These are phyloP conservation scores for Timema cristinae DNA, from an alignment of 2,888 invertebrate genomes.

Conservation along the genomic window DNA sequence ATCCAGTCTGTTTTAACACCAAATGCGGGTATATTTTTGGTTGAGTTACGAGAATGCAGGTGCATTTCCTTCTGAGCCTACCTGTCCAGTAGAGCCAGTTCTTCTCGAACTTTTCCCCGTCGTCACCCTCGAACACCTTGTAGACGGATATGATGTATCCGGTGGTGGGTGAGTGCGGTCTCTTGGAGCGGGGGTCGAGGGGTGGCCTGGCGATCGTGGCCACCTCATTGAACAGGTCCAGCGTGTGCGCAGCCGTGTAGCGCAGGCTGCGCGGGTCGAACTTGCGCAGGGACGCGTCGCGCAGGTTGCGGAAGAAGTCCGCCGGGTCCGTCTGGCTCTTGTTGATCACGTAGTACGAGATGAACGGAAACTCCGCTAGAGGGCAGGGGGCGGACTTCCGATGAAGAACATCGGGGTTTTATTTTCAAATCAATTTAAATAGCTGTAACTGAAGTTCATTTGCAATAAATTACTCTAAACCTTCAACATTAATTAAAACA, in stretches of 20 bases:
- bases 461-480: no score
- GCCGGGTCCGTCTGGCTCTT: conserved; percentile 80
- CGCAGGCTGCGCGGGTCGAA: conserved; percentile 77
- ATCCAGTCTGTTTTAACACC: no score
- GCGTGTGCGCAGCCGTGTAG: conserved; percentile 82
- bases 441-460: no score
- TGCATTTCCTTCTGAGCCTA: conserved; percentile 35
- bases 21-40: no score
- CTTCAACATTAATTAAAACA: no score
- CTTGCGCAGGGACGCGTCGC: conserved; percentile 76
- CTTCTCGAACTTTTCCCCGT: conserved; percentile 85
- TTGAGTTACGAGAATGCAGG: no score
- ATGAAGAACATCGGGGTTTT: no score
- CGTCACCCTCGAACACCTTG: conserved; percentile 92
- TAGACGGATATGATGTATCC: conserved; percentile 91
- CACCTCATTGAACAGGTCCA: conserved; percentile 85
- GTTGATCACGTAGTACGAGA: conserved; percentile 86
- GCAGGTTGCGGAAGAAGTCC: conserved; percentile 79
- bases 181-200: conserved; percentile 64
- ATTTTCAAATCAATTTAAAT: no score
- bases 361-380: conserved; percentile 84
- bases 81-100: conserved; percentile 94
- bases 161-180: conserved; percentile 73
- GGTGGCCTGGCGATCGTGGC: conserved; percentile 89
- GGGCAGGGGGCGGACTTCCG: no score